phyloP scores from a whole-genome alignment of 1,140 invertebrate genomes.

The Bombus confusus region DNA sequence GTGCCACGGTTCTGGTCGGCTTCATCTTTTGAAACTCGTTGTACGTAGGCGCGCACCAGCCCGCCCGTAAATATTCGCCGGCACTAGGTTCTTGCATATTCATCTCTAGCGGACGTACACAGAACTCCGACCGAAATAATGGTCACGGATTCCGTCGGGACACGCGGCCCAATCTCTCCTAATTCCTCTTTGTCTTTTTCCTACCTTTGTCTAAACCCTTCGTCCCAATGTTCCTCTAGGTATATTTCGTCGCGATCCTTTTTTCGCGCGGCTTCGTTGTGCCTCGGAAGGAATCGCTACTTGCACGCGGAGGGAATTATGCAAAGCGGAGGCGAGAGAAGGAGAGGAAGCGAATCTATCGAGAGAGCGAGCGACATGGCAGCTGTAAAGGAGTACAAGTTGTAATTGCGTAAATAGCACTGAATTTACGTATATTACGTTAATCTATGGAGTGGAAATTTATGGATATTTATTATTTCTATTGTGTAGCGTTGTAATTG shows the following conservation, averaged over 20 bases:
- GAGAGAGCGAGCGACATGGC: background rate
- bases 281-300: background rate
- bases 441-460: too few relatives aligned
- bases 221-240: conserved; percentile 27
- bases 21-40: conserved; percentile 63
- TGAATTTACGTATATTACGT: too few relatives aligned
- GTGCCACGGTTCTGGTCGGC: conserved; percentile 56
- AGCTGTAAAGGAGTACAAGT: too few relatives aligned
- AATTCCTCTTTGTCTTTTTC: background rate
- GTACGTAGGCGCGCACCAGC: conserved; percentile 41
- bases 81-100: conserved; percentile 66
- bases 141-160: conserved; percentile 59
- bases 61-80: conserved; percentile 66
- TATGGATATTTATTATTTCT: too few relatives aligned
- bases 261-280: conserved; percentile 33
- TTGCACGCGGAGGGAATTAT: background rate
- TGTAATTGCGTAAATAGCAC: too few relatives aligned
- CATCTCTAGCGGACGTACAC: conserved; percentile 62
- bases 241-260: conserved; percentile 18
- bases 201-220: conserved; percentile 13
- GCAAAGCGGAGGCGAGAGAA: background rate
- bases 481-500: too few relatives aligned
- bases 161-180: conserved; percentile 49
- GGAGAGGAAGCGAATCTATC: background rate
- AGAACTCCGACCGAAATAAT: conserved; percentile 60